These are phyloP conservation scores for Ectropis grisescens DNA, from an alignment of 1,140 invertebrate species.

Conservation along the genomic window DNA sequence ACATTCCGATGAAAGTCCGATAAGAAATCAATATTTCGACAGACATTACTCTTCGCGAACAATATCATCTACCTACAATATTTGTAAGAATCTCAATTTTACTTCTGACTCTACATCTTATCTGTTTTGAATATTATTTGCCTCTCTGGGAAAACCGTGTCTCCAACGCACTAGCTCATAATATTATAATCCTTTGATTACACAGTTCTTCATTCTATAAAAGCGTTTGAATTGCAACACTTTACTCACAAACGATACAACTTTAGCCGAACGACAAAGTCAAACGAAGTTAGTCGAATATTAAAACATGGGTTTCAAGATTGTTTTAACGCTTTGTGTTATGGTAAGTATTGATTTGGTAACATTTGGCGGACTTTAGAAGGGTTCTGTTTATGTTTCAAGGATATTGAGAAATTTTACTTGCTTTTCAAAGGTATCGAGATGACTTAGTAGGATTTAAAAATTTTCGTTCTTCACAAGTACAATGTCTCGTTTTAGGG, in stretches of 20 bases:
- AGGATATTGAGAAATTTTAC: too few species aligned
- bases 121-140: slow-evolving; percentile 24
- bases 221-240: slow-evolving; percentile 11
- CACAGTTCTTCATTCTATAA: slow-evolving; percentile 37
- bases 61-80: too few species aligned
- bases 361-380: slow-evolving; percentile 1
- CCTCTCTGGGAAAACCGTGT: slow-evolving; percentile 43
- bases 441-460: too few species aligned
- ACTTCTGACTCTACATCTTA: slow-evolving; percentile 14
- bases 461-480: too few species aligned
- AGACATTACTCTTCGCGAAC: too few species aligned
- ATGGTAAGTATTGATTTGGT: slow-evolving; percentile 14
- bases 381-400: slow-evolving; percentile 1
- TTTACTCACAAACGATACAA: too few species aligned
- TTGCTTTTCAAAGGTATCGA: too few species aligned
- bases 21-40: too few species aligned
- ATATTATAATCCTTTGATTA: slow-evolving; percentile 24
- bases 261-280: slow-evolving; percentile 1
- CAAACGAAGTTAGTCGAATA: slow-evolving; percentile 10
- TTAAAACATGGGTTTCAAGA: slow-evolving; percentile 14
- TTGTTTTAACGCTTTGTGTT: slow-evolving; percentile 13
- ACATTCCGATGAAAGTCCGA: too few species aligned
- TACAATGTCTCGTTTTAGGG: too few species aligned
- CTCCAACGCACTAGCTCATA: slow-evolving; percentile 23
- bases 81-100: too few species aligned